Base-by-base conservation (phyloP, 2,888 invertebrate species). In the Pyrgus malvae region DNA sequence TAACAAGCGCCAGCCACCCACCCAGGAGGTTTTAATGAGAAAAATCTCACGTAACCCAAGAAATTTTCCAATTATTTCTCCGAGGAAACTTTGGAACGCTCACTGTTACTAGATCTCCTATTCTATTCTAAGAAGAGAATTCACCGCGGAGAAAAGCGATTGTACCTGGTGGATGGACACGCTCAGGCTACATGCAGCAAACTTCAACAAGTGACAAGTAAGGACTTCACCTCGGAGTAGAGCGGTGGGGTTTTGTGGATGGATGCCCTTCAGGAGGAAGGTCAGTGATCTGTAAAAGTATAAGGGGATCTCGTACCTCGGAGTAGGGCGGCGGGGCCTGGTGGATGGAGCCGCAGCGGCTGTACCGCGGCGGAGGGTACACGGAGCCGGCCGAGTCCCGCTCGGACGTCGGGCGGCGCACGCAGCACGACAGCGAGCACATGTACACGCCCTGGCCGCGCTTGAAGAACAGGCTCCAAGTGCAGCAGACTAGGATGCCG, bases 271-370 rank as follows among this genome's bases (percentile, higher is more conserved):
- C n/a, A n/a, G n/a, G n/a, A n/a, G n/a, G n/a, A n/a, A n/a, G n/a
- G n/a, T n/a, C n/a, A n/a, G n/a, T n/a, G n/a, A n/a, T n/a, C n/a
- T n/a, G n/a, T n/a, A n/a, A n/a, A n/a, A n/a, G n/a, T n/a, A n/a
- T n/a, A n/a, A n/a, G n/a, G n/a, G n/a, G n/a, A n/a, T n/a, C n/a
- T n/a, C n/a, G n/a, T 65, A 70, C 38, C 27, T 48, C 68, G 72
- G 95, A 94, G 81, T 96, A 96, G 0, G 96, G 96, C 14, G 96
- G 96, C 21, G 96, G 96, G 1, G 94, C 93, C 74, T 95, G 95
- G 70, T 95, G 95, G 76, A 96, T 95, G 55, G 96, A 96, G 57
- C 94, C 94, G 72, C 96, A 96, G 72, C 96, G 93, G 75, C 95
- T 95, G 78, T 96, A 96, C 67, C 95, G 94, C 0, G 96, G 96